These are phyloP conservation scores for Cyphomyrus discorhynchus DNA, from an alignment of 2,113 vertebrate genomes.

Conservation along the genomic window DNA sequence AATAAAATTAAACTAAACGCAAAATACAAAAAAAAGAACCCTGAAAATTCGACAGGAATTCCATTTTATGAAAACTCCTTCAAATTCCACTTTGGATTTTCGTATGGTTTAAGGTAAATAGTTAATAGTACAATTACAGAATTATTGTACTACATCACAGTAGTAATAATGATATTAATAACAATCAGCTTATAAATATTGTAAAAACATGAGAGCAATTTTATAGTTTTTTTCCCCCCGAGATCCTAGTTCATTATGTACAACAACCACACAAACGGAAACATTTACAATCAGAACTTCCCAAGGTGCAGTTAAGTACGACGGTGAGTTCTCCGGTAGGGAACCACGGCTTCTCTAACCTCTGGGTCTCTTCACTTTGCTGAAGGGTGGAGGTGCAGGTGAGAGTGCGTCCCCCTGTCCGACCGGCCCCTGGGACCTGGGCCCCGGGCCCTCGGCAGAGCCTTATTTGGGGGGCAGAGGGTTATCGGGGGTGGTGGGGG, in stretches of 20 bases:
- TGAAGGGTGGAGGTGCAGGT: constrained; percentile 3
- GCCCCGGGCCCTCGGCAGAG: not conserved
- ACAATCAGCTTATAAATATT: constrained; percentile 29
- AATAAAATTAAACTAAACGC: constrained; percentile 31
- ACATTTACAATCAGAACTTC: constrained; percentile 23
- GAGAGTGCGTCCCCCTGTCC: not conserved
- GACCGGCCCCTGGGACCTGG: not conserved
- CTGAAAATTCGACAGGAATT: constrained; percentile 1
- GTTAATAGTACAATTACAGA: not conserved
- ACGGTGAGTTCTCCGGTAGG: not conserved
- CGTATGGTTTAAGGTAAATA: not conserved
- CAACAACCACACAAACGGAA: constrained; percentile 41
- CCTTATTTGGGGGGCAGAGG: constrained; percentile 48
- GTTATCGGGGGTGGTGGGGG: constrained; percentile 40
- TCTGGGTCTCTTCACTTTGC: not conserved
- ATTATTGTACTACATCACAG: constrained; percentile 24
- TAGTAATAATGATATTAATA: constrained; percentile 38
- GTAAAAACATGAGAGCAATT: constrained; percentile 35
- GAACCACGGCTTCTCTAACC: not conserved
- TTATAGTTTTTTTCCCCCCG: constrained; percentile 29
- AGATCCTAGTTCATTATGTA: constrained; percentile 20
- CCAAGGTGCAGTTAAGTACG: not conserved
- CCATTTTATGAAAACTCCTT: not conserved
- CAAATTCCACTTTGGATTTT: not conserved
- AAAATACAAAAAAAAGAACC: not conserved